These are phyloP conservation scores for Cataglyphis altisquamis DNA, from an alignment of 2,888 invertebrate species.

Conservation along the genomic window DNA sequence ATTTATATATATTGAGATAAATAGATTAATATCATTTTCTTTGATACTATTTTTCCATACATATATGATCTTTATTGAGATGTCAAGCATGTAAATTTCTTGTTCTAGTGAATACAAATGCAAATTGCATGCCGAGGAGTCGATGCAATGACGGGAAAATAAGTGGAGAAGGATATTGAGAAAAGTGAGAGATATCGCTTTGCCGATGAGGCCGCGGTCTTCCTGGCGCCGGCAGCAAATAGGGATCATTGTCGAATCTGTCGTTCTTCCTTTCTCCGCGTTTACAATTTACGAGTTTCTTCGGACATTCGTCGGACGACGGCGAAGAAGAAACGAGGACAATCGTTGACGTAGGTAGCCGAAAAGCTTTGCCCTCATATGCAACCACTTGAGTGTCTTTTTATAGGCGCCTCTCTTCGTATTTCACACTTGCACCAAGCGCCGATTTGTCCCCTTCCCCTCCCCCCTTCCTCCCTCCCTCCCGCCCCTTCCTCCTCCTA, in stretches of 20 bases:
- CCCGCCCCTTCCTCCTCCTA: background rate
- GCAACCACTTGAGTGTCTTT: constrained; percentile 76
- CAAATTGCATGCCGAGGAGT: background rate
- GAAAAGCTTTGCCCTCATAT: constrained; percentile 69
- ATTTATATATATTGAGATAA: background rate
- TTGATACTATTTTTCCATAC: background rate
- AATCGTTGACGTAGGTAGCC: constrained; percentile 72
- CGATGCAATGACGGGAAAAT: background rate
- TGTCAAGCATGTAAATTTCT: background rate
- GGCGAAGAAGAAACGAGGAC: constrained; percentile 31
- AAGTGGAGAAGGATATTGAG: constrained; percentile 16
- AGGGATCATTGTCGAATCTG: constrained; percentile 44
- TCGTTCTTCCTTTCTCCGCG: constrained; percentile 24
- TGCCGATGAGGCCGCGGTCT: background rate
- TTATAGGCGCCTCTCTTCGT: constrained; percentile 68
- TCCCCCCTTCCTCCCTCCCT: background rate
- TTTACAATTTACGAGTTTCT: constrained; percentile 72
- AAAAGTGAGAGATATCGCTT: constrained; percentile 30
- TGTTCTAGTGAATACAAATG: background rate
- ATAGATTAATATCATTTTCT: background rate
- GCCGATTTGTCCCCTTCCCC: constrained; percentile 36
- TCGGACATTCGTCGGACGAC: constrained; percentile 45
- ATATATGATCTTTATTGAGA: background rate
- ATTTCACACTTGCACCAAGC: constrained; percentile 70
- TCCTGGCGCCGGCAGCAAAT: constrained; percentile 65